Base-by-base conservation (phyloP, 1,140 invertebrate species). In the Zophobas atratus region DNA sequence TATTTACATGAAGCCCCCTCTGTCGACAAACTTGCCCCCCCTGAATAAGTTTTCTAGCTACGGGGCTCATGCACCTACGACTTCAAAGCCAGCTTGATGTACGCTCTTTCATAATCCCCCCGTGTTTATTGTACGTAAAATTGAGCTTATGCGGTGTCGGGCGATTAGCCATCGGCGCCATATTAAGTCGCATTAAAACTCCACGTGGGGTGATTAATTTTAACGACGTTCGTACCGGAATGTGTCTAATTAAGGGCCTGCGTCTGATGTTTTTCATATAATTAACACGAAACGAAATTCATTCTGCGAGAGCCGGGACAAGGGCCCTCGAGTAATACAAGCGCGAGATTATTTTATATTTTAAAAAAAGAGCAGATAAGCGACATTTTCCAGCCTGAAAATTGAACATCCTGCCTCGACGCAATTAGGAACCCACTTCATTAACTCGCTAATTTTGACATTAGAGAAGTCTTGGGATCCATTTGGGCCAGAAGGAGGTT, bases 381-480 rank as follows among this genome's bases (percentile, higher is more conserved):
- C 60, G 60, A 67, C 60, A 67, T 67, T 67, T 43, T 67, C 60
- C 60, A 46, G 33, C n/a, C 60, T 43, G 60, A 67, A 67, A 67
- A 67, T 67, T 67, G 60, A 67, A 67, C 60, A 67, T 67, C 60
- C 60, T 73, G 71, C 39, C 71, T 73, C 51, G 36, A 6, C 49
- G 71, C 71, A 73, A 73, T 56, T 73, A 73, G 49, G 71, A 73
- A 73, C 71, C 49, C 49, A 73, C 71, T 73, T 73, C 71, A 73
- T 73, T 73, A 73, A 73, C 34, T 73, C 71, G 71, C 55, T 73
- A 56, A 73, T 73, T 56, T 73, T 73, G 71, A 73, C 71, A 73
- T 73, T 73, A 53, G 71, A 36, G 70, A 73, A 39, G 49, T 55
- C 55, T 56, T 41, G 71, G 55, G 49, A 73, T 73, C 71, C 71